phyloP scores from a whole-genome alignment of 2,113 vertebrate genomes.

The Ciconia maguari region DNA sequence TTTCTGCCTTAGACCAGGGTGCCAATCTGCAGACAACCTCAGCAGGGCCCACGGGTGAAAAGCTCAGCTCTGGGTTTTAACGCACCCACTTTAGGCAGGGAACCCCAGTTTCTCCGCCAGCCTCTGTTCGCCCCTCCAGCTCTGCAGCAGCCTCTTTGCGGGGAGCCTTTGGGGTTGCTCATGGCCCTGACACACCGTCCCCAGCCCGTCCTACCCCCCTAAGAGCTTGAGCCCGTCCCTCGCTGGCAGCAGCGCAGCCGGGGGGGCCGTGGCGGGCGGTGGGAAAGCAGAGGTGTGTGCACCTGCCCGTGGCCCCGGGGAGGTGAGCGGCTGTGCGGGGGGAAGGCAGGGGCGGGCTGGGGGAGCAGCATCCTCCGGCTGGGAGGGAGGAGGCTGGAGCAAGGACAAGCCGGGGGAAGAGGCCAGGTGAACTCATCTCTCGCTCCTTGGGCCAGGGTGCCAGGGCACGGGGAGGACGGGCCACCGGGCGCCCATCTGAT shows the following conservation, averaged over 20 bases:
- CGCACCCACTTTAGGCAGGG: not conserved
- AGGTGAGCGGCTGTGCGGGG: rapidly evolving
- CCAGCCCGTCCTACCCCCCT: not conserved
- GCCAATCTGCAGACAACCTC: not conserved
- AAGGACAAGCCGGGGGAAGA: not conserved
- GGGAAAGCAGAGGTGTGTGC: not conserved
- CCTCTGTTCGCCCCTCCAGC: not conserved
- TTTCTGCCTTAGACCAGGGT: not conserved
- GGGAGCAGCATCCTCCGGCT: not conserved
- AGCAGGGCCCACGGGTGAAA: not conserved
- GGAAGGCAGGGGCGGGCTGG: not conserved
- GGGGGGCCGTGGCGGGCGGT: not conserved
- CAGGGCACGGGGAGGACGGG: rapidly evolving
- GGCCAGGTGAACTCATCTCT: not conserved
- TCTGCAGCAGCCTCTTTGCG: not conserved
- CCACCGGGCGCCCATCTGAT: not conserved
- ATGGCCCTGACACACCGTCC: not conserved
- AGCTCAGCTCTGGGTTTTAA: not conserved
- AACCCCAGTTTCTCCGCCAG: not conserved
- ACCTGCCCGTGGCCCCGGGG: not conserved
- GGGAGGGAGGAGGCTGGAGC: not conserved
- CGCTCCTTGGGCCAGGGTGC: no score
- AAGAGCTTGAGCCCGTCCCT: not conserved
- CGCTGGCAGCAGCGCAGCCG: not conserved
- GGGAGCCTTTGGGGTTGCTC: not conserved